A percentile compares a stretch with the other conserved stretches of the same genome.
Evolutionary conservation across 2,888 invertebrate genomes (phyloP).

Genomic region (Himalopsyche anomala): DNA sequence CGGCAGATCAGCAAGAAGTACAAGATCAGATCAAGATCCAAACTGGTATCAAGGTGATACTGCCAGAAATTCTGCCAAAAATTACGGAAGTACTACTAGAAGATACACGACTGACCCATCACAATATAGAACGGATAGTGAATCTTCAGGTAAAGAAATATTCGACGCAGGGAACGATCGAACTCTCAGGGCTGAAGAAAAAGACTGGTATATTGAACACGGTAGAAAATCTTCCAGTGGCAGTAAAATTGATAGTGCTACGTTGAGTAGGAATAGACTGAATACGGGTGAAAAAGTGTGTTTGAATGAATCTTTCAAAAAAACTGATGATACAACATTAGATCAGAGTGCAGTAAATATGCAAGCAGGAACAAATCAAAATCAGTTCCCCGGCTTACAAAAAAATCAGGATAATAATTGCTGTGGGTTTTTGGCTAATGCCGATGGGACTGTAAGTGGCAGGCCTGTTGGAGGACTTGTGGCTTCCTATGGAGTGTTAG

Average conservation of each 20-base stretch:
- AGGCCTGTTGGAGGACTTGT: constrained; percentile 69
- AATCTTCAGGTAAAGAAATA: constrained; percentile 62
- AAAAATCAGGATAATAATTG: constrained; percentile 63
- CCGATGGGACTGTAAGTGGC: constrained; percentile 51
- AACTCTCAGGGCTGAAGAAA: constrained; percentile 63
- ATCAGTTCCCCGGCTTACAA: constrained; percentile 60
- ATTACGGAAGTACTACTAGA: constrained; percentile 54
- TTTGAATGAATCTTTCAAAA: constrained; percentile 58
- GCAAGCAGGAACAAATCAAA: constrained; percentile 47
- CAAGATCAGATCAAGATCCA: constrained; percentile 62
- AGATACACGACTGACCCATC: constrained; percentile 54
- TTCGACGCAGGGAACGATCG: constrained; percentile 62
- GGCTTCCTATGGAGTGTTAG: constrained; percentile 73
- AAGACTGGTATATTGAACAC: constrained; percentile 64
- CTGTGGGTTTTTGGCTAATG: constrained; percentile 63
- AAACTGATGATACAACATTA: constrained; percentile 57
- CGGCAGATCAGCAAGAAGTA: constrained; percentile 62
- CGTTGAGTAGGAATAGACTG: constrained; percentile 57
- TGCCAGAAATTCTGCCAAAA: constrained; percentile 59
- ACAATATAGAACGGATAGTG: constrained; percentile 64
- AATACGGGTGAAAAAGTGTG: constrained; percentile 54
- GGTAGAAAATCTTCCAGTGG: constrained; percentile 56
- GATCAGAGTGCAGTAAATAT: constrained; percentile 55
- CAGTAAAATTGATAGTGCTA: constrained; percentile 54
- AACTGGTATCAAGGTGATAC: constrained; percentile 64